Percentiles rank a stretch among this genome's conserved stretches.
Evolutionary conservation across 2,888 invertebrate species (phyloP).

Genomic region (Melanargia galathea): DNA sequence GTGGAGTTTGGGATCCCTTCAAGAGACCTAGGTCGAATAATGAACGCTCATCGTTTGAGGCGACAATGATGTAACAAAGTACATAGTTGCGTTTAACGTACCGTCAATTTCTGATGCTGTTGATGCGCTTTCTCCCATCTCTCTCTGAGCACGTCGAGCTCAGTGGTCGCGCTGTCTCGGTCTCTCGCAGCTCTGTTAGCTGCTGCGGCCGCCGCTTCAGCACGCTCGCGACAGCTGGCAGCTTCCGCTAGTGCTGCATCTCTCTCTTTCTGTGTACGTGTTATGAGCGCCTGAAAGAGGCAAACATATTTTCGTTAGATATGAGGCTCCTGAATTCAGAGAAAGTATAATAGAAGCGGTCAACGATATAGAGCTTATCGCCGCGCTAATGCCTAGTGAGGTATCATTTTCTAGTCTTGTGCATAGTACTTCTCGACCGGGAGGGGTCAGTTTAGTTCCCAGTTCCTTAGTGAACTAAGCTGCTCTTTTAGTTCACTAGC

Average conservation of each 20-base stretch:
- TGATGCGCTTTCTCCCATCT: slow-evolving; percentile 93
- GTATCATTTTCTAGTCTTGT: no score
- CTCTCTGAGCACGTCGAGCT: slow-evolving; percentile 93
- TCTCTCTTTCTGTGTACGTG: slow-evolving; percentile 93
- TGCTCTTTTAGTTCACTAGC: no score
- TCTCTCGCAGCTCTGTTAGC: slow-evolving; percentile 92
- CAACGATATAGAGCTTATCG: no score
- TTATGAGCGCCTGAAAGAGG: slow-evolving; percentile 84
- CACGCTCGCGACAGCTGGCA: slow-evolving; percentile 90
- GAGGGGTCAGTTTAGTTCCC: no score
- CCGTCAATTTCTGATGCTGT: slow-evolving; percentile 92
- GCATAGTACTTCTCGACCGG: no score
- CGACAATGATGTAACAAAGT: not conserved
- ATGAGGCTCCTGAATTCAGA: not conserved
- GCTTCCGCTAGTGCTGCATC: slow-evolving; percentile 91
- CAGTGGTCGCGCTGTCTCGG: slow-evolving; percentile 91
- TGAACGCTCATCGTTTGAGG: no score
- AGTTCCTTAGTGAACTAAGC: no score
- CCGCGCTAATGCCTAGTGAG: no score
- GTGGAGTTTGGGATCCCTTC: no score
- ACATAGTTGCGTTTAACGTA: slow-evolving; percentile 53
- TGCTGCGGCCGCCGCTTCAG: slow-evolving; percentile 91
- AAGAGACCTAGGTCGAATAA: no score
- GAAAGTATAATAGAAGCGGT: no score
- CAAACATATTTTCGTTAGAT: not conserved